phyloP scores from a whole-genome alignment of 2,888 invertebrate genomes.

The Argyra leucocephala region DNA sequence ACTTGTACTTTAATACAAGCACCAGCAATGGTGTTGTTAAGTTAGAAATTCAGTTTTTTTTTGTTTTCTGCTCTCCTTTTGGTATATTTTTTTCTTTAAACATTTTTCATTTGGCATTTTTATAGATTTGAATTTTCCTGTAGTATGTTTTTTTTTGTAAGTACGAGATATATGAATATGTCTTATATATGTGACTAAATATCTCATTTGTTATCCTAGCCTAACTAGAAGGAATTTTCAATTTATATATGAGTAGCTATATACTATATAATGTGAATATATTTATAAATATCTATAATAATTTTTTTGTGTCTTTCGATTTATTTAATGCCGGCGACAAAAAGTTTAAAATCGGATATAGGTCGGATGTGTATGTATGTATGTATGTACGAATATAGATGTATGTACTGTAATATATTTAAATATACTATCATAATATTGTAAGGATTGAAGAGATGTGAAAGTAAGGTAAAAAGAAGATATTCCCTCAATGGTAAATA shows the following conservation, averaged over 20 bases:
- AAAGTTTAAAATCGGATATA: constrained; percentile 2
- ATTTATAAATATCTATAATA: no score
- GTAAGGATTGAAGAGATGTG: no score
- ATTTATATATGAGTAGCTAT: not conserved
- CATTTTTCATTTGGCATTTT: not conserved
- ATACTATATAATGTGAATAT: no score
- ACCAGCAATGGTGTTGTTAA: no score
- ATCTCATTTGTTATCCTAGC: constrained; percentile 24
- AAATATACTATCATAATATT: no score
- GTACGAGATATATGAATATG: not conserved
- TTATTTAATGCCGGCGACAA: not conserved
- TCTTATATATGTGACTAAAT: constrained; percentile 9
- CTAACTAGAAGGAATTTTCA: constrained; percentile 9
- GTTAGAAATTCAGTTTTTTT: no score
- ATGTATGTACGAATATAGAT: no score
- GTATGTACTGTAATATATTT: no score
- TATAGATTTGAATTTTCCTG: not conserved
- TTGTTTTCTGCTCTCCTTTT: not conserved
- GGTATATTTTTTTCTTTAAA: not conserved
- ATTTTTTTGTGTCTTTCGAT: not conserved
- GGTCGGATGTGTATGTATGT: not conserved
- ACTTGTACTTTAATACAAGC: constrained; percentile 14
- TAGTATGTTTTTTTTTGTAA: no score
- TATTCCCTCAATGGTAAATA: no score
- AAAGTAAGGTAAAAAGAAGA: no score